phyloP scores from a whole-genome alignment of 2,888 invertebrate species.

The Xestia xanthographa region DNA sequence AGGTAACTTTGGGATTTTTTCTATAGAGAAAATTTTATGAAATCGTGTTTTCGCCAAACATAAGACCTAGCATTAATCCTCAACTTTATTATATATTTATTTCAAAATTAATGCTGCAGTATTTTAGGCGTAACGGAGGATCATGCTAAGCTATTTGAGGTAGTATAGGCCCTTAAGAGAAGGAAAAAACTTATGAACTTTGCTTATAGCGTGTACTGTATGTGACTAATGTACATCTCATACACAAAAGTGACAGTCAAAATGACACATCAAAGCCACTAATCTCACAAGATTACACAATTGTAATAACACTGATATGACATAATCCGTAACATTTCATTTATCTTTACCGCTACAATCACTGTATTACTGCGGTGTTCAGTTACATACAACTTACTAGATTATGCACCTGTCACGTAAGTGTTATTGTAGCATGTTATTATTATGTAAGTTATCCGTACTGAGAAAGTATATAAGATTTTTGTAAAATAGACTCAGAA shows the following conservation, averaged over 20 bases:
- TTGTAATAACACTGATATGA: neutral
- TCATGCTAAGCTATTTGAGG: no score
- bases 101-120: no score
- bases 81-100: no score
- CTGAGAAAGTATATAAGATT: conserved; percentile 14
- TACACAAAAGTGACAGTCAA: conserved; percentile 9
- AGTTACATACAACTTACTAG: conserved; percentile 7
- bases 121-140: no score
- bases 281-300: conserved; percentile 36
- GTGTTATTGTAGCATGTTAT: conserved; percentile 16
- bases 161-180: no score
- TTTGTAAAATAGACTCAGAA: neutral
- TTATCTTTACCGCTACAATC: neutral
- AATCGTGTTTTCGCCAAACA: no score
- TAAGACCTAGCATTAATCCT: no score
- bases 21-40: no score
- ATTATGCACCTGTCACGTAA: conserved; percentile 17
- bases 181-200: no score
- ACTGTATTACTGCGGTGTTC: neutral
- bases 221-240: neutral
- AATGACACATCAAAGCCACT: neutral
- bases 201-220: neutral
- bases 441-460: conserved; percentile 23
- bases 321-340: conserved; percentile 27
- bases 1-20: no score